Evolutionary conservation across 2,888 invertebrate species (phyloP), one percentile per base, ranked within the genome.

Genomic region (Hirtodrosophila cameraria): DNA sequence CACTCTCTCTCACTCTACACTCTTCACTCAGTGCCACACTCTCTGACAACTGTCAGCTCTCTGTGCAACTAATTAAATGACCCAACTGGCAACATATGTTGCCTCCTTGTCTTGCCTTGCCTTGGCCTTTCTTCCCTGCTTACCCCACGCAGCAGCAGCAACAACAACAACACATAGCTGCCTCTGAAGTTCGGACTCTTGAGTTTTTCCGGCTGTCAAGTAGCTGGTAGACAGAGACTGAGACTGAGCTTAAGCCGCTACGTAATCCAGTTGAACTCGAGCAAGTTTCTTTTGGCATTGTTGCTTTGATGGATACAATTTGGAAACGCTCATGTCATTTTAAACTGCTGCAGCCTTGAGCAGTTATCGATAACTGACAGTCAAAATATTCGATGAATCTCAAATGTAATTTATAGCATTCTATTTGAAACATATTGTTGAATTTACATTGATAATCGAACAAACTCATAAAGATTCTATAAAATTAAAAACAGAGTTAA

Each of bases 51-150:
- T 79, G 83, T 75, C 84, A 74, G 75, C 66, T 59, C 66, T 60
- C 70, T 38, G 70, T 74, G 66, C 84, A 77, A 76, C 80, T 81
- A 81, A 81, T 81, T 81, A 81, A 81, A 81, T 78, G 84, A 72
- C 62, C 82, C 84, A 81, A 81, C 80, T 84, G 80, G 84, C 80
- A 81, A 84, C 80, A 81, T 81, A 78, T 81, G 80, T 78, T 84
- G 82, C 64, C 59, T 31, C 25, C 16, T 11, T 7, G 20, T 42
- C 27, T 12, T 13, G 28, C 0, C 3, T 6, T 20, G 33, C 25
- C 49, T 20, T 42, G 41, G 50, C 39, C 39, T 42, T 43, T n/a
- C n/a, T 42, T 23, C 28, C 57, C 28, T 49, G 49, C 38, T 53
- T 71, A 63, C 80, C 81, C 75, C 80, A 78, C 81, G 70, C 72